These are phyloP conservation scores for Urocynchramus pylzowi DNA, from an alignment of 2,113 vertebrate species.

Conservation along the genomic window DNA sequence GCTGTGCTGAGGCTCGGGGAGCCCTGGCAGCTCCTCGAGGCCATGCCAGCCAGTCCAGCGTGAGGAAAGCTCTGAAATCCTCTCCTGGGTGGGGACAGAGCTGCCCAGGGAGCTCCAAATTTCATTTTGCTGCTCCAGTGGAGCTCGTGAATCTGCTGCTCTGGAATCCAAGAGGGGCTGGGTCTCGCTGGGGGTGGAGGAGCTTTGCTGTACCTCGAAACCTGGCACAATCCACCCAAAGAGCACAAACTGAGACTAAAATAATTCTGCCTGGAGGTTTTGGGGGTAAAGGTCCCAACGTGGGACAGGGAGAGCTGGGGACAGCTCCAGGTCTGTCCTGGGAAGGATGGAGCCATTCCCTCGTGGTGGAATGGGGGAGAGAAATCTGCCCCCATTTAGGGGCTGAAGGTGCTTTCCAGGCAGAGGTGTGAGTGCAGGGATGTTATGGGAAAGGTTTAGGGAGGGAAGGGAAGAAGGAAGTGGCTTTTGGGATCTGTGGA, in stretches of 20 bases:
- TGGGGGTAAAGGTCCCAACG: accelerated
- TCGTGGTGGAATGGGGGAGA: accelerated
- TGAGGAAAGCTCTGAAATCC: neutral
- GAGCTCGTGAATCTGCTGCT: neutral
- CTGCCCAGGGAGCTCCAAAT: neutral
- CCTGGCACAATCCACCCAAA: neutral
- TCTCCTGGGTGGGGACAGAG: neutral
- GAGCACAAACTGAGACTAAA: neutral
- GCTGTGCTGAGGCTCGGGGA: neutral
- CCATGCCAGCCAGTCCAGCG: neutral
- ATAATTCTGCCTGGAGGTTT: neutral
- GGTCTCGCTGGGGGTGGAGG: accelerated
- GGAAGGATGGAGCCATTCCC: neutral
- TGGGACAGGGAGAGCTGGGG: neutral
- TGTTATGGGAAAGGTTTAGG: neutral
- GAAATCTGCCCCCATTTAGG: neutral
- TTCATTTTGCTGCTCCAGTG: neutral
- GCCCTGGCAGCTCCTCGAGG: neutral
- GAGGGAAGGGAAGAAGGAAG: neutral
- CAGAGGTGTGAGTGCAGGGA: accelerated
- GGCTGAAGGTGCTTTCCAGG: no score
- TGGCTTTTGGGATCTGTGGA: neutral
- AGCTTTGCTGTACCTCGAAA: neutral
- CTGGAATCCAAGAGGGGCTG: neutral
- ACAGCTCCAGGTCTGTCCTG: accelerated